Percentiles rank a stretch among this genome's conserved stretches.
These are phyloP conservation scores for Gallinago nigripennis DNA, from an alignment of 2,797 vertebrate genomes.

Conservation along the genomic window DNA sequence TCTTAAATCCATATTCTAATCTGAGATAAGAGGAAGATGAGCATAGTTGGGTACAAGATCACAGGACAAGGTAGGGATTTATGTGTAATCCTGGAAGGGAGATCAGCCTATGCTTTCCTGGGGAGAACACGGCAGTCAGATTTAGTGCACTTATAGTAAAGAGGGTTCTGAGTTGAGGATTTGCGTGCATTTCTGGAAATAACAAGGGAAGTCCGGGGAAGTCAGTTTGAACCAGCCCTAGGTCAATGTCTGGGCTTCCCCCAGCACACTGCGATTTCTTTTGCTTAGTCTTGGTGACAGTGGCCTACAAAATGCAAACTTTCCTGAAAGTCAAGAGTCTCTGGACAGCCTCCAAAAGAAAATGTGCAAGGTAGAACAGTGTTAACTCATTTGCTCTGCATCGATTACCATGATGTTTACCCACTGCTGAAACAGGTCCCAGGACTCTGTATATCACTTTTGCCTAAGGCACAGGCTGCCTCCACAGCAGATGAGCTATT, in stretches of 20 bases:
- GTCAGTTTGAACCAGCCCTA: background rate
- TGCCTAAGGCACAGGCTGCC: background rate
- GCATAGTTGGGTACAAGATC: accelerated
- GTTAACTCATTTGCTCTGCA: background rate
- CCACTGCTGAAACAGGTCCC: background rate
- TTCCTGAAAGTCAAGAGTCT: background rate
- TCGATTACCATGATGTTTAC: background rate
- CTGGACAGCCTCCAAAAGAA: background rate
- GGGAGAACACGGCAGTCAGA: background rate
- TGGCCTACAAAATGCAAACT: background rate
- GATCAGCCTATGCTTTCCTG: background rate
- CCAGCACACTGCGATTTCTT: background rate
- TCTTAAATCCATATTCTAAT: background rate
- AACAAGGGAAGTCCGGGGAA: background rate
- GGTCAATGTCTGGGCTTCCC: background rate
- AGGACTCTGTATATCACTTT: background rate
- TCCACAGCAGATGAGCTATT: background rate
- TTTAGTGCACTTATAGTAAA: background rate
- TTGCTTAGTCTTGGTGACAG: background rate
- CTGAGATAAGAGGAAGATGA: background rate
- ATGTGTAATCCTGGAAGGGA: background rate
- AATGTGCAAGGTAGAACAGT: background rate
- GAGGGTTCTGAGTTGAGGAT: background rate
- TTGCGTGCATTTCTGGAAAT: background rate
- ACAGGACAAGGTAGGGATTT: background rate